A percentile compares a stretch with the other conserved stretches of the same genome.
Conservation (phyloP, 2,888 invertebrate genomes). For the Oscheius onirici region DNA sequence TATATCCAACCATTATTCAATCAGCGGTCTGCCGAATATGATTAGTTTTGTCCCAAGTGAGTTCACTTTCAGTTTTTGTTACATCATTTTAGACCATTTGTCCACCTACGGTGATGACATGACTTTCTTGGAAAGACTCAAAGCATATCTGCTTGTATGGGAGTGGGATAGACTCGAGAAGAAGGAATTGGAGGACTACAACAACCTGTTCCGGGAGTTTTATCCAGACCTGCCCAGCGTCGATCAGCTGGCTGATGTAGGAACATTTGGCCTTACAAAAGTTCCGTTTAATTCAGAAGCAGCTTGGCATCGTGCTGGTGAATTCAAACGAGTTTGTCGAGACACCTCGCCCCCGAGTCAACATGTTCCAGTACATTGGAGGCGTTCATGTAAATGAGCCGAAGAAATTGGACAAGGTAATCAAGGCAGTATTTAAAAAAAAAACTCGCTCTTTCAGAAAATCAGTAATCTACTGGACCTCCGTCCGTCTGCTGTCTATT, state of each 20-base stretch:
- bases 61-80: not conserved
- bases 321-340: slow-evolving; percentile 29
- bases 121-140: slow-evolving; percentile 18
- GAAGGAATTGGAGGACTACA: not conserved
- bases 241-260: slow-evolving; percentile 9
- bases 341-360: slow-evolving; percentile 17
- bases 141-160: not conserved
- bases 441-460: not conserved
- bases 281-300: not conserved
- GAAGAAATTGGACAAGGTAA: slow-evolving; percentile 2
- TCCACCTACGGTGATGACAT: slow-evolving; percentile 12
- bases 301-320: slow-evolving; percentile 7
- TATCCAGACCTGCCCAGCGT: slow-evolving; percentile 4
- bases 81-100: not conserved
- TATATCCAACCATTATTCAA: slow-evolving; percentile 2
- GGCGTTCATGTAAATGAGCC: slow-evolving; percentile 1
- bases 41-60: slow-evolving; percentile 14
- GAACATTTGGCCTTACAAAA: not conserved
- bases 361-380: slow-evolving; percentile 26
- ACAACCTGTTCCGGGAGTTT: not conserved
- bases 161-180: not conserved
- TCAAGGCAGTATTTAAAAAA: not conserved
- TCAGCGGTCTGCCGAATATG: slow-evolving; percentile 14
- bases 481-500: slow-evolving; percentile 2
- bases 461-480: not conserved